Percentiles rank a stretch among this genome's conserved stretches.
Evolutionary conservation across 2,888 invertebrate species (phyloP).

Genomic region (Euclidia mi): DNA sequence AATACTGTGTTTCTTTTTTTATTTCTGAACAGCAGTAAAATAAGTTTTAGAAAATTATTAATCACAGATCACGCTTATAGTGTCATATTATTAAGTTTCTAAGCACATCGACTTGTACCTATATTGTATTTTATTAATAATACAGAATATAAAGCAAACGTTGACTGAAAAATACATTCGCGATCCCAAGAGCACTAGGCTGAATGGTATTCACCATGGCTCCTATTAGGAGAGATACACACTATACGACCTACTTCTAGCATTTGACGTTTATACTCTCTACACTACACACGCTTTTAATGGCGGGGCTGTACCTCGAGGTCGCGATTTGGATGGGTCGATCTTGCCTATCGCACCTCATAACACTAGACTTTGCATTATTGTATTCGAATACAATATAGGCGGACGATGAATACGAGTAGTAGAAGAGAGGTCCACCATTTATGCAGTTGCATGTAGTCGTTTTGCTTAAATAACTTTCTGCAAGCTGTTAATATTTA

Average conservation of each 20-base stretch:
- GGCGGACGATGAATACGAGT: background rate
- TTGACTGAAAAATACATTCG: slow-evolving; percentile 13
- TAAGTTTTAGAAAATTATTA: slow-evolving; percentile 47
- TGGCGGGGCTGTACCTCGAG: slow-evolving; percentile 4
- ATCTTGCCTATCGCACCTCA: background rate
- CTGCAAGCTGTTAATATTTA: too few species aligned
- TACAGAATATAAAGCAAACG: slow-evolving; percentile 8
- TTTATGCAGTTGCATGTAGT: too few species aligned
- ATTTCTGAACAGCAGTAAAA: slow-evolving; percentile 27
- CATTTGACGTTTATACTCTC: slow-evolving; percentile 1
- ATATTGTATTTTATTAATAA: slow-evolving; percentile 16
- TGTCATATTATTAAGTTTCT: slow-evolving; percentile 35
- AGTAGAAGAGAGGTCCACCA: too few species aligned
- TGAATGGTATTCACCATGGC: slow-evolving; percentile 1
- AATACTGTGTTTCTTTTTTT: slow-evolving; percentile 17
- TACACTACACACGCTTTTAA: slow-evolving; percentile 11
- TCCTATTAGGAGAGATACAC: slow-evolving; percentile 7
- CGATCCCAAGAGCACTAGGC: slow-evolving; percentile 1
- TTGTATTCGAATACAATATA: background rate
- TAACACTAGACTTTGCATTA: background rate
- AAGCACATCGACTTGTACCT: slow-evolving; percentile 34
- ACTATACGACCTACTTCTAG: slow-evolving; percentile 8
- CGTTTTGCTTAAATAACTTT: too few species aligned
- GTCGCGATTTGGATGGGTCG: background rate
- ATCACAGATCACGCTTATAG: slow-evolving; percentile 63